Conservation (phyloP, 2,113 vertebrate genomes). For the human (Homo sapiens) region GRCh38 chr2:202816001-202816500, state of each 20-base stretch:
- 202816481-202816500: conserved; percentile 10
- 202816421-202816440: not conserved
- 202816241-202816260: not conserved
- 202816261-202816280: not conserved
- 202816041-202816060: not conserved
- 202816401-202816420: not conserved
- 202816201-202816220: not conserved
- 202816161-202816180: not conserved
- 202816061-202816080: not conserved
- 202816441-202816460: conserved; percentile 25
- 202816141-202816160: not conserved
- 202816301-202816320: not conserved
- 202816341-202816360: not conserved
- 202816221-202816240: not conserved
- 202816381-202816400: not conserved
- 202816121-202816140: not conserved
- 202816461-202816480: not conserved
- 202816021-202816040: not conserved
- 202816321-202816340: not conserved
- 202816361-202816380: not conserved
- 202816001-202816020: conserved; percentile 84
- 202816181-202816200: not conserved
- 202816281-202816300: not conserved
- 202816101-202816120: not conserved
- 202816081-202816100: not conserved